phyloP scores from a whole-genome alignment of 2,888 invertebrate species.

The Gari tellinella region DNA sequence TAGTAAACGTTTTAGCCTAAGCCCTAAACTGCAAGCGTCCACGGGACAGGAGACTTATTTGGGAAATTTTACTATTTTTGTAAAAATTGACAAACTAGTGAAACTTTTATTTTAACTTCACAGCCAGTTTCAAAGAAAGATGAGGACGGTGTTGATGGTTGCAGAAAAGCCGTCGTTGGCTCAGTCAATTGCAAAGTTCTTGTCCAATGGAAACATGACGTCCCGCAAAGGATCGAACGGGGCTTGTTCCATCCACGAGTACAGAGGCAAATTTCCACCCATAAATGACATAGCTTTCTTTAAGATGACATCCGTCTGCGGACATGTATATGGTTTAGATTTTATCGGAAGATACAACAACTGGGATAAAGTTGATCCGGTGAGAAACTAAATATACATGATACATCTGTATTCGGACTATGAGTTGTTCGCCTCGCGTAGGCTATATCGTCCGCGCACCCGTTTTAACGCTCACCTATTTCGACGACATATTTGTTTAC shows the following conservation, averaged over 20 bases:
- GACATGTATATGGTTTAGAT: conserved; percentile 98
- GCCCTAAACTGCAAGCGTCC: too few relatives aligned
- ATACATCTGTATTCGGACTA: background rate
- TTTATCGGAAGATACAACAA: conserved; percentile 96
- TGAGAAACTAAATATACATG: conserved; percentile 84
- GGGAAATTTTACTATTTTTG: too few relatives aligned
- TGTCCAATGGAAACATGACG: conserved; percentile 93
- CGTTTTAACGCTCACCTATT: too few relatives aligned
- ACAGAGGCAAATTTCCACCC: conserved; percentile 86
- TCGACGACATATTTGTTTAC: too few relatives aligned
- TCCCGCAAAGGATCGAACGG: conserved; percentile 94
- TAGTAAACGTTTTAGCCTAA: too few relatives aligned
- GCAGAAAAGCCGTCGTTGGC: conserved; percentile 99
- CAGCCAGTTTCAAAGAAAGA: conserved; percentile 47
- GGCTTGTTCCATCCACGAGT: conserved; percentile 97
- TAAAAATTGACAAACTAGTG: too few relatives aligned
- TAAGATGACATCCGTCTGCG: conserved; percentile 99
- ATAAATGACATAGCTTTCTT: conserved; percentile 81
- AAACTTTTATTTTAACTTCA: too few relatives aligned
- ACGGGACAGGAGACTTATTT: too few relatives aligned
- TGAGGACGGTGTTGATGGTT: conserved; percentile 92
- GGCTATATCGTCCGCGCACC: too few relatives aligned
- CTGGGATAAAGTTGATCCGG: conserved; percentile 99
- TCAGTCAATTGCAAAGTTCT: conserved; percentile 95
- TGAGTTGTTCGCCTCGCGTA: background rate